Percentiles rank a stretch among this genome's conserved stretches.
Conservation (phyloP, 2,888 invertebrate genomes). For the Orthonychiurus folsomi region DNA sequence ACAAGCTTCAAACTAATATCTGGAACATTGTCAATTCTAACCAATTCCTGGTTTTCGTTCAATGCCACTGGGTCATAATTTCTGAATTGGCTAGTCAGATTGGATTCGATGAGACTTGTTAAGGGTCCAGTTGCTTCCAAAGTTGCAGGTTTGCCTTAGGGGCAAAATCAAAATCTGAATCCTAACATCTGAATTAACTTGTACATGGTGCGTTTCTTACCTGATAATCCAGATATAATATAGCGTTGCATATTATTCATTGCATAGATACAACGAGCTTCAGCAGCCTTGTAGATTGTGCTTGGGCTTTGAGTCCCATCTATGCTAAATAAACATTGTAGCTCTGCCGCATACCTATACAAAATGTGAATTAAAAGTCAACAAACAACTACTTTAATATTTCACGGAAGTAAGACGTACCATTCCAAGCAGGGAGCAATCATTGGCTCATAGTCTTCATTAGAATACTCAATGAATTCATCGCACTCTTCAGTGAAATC, state of each 20-base stretch:
- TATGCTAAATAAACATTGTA: conserved; percentile 22
- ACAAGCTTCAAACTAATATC: conserved; percentile 18
- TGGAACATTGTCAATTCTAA: conserved; percentile 15
- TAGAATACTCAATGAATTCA: not conserved
- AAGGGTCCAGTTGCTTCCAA: conserved; percentile 27
- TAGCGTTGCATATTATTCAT: conserved; percentile 7
- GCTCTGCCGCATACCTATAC: conserved; percentile 20
- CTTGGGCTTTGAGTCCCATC: conserved; percentile 23
- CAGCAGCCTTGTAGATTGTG: conserved; percentile 19
- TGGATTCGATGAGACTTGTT: conserved; percentile 21
- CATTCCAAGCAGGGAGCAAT: conserved; percentile 5
- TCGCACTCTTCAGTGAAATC: not conserved
- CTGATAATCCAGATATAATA: not conserved
- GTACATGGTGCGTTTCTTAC: conserved; percentile 1
- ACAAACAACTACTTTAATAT: too few relatives aligned
- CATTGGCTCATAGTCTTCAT: conserved; percentile 13
- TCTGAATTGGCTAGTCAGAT: conserved; percentile 22
- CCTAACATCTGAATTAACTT: not conserved
- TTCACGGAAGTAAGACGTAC: too few relatives aligned
- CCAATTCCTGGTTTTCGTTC: conserved; percentile 27
- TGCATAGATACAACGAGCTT: not conserved
- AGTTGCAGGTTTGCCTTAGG: conserved; percentile 17
- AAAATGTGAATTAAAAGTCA: too few relatives aligned
- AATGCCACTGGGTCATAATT: conserved; percentile 24
- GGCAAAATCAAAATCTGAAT: too few relatives aligned